Conservation (phyloP, 2,888 invertebrate species). For the Clunio marinus region DNA sequence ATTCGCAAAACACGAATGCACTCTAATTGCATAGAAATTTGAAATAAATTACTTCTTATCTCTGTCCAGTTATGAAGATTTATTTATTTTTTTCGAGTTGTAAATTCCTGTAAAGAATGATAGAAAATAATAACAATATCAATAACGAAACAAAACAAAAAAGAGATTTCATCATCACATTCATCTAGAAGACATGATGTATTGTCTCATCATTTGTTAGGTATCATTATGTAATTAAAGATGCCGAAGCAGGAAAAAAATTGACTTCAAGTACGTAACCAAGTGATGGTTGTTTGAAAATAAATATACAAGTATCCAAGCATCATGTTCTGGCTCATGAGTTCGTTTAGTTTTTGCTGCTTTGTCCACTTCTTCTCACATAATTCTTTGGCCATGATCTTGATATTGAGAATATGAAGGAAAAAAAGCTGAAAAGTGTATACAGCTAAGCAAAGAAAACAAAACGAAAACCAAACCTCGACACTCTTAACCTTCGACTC, state of each 20-base stretch:
- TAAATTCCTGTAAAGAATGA: too few relatives aligned
- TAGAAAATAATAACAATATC: too few relatives aligned
- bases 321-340: background rate
- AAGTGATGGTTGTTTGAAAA: background rate
- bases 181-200: slow-evolving; percentile 17
- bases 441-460: background rate
- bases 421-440: background rate
- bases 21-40: slow-evolving; percentile 39
- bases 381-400: slow-evolving; percentile 31
- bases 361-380: slow-evolving; percentile 26
- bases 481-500: slow-evolving; percentile 38
- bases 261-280: background rate
- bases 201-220: slow-evolving; percentile 29
- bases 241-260: background rate
- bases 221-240: slow-evolving; percentile 34
- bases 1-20: slow-evolving; percentile 37
- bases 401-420: slow-evolving; percentile 34
- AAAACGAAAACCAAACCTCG: slow-evolving; percentile 22
- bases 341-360: background rate
- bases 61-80: slow-evolving; percentile 35
- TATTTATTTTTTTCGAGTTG: too few relatives aligned
- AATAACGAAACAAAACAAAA: too few relatives aligned
- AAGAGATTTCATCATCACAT: too few relatives aligned
- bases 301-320: background rate
- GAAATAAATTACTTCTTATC: slow-evolving; percentile 30